Base-by-base conservation (phyloP, 2,113 vertebrate species). In the Acrocephalus kingi region DNA sequence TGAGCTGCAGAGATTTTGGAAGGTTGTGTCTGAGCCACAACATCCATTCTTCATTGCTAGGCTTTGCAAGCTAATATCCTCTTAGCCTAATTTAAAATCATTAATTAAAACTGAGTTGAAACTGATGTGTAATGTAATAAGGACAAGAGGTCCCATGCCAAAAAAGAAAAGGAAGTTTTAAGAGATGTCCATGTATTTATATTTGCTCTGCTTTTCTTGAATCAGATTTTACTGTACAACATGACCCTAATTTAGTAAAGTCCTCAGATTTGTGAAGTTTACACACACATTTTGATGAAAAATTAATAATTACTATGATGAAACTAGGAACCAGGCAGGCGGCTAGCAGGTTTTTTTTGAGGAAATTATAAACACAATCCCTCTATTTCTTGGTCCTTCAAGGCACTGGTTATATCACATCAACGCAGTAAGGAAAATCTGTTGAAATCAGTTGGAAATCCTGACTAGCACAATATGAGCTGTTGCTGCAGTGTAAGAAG, bases 11-110 rank as follows among this genome's bases (percentile, higher is more conserved):
- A 93, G 94, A 96, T 92, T 97, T 96, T 96, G 89, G 86, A 96
- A 96, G 96, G 87, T 94, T 94, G 89, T 91, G 96, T 97, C 96
- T 96, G 96, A 97, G 95, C 97, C 95, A 94, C 89, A 85, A 87
- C 84, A 96, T 88, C 95, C 95, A 95, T 94, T 93, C 93, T 92
- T 96, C 94, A 91, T 93, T 78, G 86, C 88, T 89, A 75, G 84
- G 95, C 94, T 97, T 96, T 94, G 64, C 74, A 85, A 69, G 94
- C 95, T 98, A 98, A 98, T 98, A 98, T 98, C 97, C 97, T 97
- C 98, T 98, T 98, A 98, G 97, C 97, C 97, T 98, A 97, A 97
- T 98, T 98, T 95, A 74, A 82, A 96, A 84, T 89, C 93, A 94
- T 86, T 97, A 96, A 96, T 97, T 98, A 97, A 96, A 97, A 96